Base-by-base conservation (phyloP, 2,888 invertebrate species). In the Xestia sexstrigata region DNA sequence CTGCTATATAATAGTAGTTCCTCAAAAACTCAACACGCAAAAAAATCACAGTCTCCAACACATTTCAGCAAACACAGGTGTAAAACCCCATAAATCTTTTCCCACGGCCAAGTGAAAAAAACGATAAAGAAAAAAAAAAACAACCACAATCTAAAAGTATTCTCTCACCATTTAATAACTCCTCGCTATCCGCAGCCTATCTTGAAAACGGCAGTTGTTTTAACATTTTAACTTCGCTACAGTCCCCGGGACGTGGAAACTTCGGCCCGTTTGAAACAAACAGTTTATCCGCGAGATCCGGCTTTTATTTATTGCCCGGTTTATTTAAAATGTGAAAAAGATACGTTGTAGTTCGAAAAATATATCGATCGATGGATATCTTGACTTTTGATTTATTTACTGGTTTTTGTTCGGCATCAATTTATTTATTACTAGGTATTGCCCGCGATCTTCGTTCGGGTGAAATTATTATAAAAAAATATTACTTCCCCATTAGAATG, bases 231-330 rank as follows among this genome's bases (percentile, higher is more conserved):
- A 84, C 78, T 83, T 83, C 26, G 20, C 8, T 67, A 74, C 55
- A 23, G 58, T 66, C 11, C 83, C 66, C 74, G 52, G 60, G 70
- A 58, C 49, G 78, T 2, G 8, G n/a, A 58, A 82, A 83, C 58
- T 86, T 76, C 35, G 45, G 49, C 70, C 65, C n/a, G 60, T 30
- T 84, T 72, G 72, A 42, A 13, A 83, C 74, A 65, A 63, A 69
- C 84, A 65, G 83, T 84, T 86, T 83, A 86, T 83, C 84, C 65
- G 84, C 30, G 65, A 70, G 55, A 71, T 69, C 49, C 15, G 15
- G 13, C 11, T 26, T 72, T 83, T 83, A 84, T 86, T 84, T 84
- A 84, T 86, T 74, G 80, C 74, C 55, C 17, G 52, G 62, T 79
- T 79, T 73, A 65, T 83, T 74, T 85, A 82, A 82, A 86, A 85